Percentiles rank a stretch among this genome's conserved stretches.
phyloP scores from a whole-genome alignment of 2,113 vertebrate species.

The Probosciger aterrimus region DNA sequence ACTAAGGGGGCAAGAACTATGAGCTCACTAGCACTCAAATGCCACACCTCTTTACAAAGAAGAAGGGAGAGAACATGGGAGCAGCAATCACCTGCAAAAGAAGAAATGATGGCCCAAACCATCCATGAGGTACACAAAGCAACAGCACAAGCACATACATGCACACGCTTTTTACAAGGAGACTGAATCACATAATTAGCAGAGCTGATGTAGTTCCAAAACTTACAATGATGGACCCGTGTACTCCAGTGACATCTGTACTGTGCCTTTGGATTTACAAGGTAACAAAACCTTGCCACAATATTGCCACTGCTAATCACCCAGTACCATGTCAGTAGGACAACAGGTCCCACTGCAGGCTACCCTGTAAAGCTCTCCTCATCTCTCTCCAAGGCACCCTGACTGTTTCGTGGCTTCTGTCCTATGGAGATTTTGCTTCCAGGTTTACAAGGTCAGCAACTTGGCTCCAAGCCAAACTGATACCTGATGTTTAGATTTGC shows the following conservation, averaged over 20 bases:
- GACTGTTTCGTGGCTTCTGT: not conserved
- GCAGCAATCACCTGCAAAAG: not conserved
- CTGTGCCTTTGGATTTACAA: not conserved
- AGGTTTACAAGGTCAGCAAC: not conserved
- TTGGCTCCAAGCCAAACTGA: not conserved
- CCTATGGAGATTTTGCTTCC: not conserved
- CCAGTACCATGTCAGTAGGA: not conserved
- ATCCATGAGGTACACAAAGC: not conserved
- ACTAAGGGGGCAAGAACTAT: not conserved
- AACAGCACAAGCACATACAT: not conserved
- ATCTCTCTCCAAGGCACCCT: not conserved
- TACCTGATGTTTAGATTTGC: not conserved
- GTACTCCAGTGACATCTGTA: not conserved
- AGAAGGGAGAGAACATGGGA: not conserved
- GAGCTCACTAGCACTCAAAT: not conserved
- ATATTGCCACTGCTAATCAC: too few relatives aligned
- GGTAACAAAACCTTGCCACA: not conserved
- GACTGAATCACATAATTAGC: not conserved
- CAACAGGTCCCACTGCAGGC: not conserved
- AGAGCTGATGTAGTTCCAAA: not conserved
- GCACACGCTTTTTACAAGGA: not conserved
- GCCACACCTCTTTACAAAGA: not conserved
- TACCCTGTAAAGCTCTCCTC: not conserved
- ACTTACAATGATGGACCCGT: fast-evolving
- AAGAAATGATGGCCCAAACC: not conserved